A percentile compares a stretch with the other conserved stretches of the same genome.
These are phyloP conservation scores for Austrofundulus limnaeus DNA, from an alignment of 2,113 vertebrate genomes.

Conservation along the genomic window DNA sequence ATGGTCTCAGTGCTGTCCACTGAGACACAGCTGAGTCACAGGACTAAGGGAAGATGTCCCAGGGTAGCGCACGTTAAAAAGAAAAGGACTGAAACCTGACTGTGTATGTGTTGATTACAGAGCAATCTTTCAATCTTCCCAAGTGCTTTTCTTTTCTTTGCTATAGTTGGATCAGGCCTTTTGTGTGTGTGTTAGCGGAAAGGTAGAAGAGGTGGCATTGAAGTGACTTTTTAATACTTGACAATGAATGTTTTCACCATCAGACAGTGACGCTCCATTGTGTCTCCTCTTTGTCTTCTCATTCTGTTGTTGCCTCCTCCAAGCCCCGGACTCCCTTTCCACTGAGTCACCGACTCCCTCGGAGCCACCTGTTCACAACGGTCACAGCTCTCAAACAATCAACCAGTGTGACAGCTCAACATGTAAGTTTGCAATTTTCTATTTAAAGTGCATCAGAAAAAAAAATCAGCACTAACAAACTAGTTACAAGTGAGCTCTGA, in stretches of 20 bases:
- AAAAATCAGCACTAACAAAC: not conserved
- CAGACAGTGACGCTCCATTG: conserved; percentile 36
- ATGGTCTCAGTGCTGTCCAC: conserved; percentile 50
- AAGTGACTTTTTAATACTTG: conserved; percentile 61
- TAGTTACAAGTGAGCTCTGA: no score
- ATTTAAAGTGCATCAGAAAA: not conserved
- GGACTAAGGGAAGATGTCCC: conserved; percentile 69
- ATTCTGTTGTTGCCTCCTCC: conserved; percentile 13
- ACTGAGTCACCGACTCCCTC: not conserved
- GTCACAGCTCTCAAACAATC: not conserved
- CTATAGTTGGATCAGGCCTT: conserved; percentile 57
- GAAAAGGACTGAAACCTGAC: conserved; percentile 65
- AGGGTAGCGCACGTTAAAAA: conserved; percentile 63
- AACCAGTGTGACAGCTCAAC: conserved; percentile 26
- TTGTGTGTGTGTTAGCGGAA: conserved; percentile 49
- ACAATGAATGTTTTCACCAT: conserved; percentile 66
- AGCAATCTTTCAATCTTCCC: conserved; percentile 77
- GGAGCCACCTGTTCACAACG: conserved; percentile 27
- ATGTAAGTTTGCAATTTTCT: conserved; percentile 48
- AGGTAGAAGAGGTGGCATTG: conserved; percentile 37
- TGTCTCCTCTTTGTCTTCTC: conserved; percentile 6
- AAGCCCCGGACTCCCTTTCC: not conserved
- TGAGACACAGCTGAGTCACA: conserved; percentile 66
- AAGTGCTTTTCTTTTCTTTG: conserved; percentile 68
- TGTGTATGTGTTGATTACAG: conserved; percentile 74